phyloP scores from a whole-genome alignment of 2,797 vertebrate genomes.

The Melanotaenia boesemani region DNA sequence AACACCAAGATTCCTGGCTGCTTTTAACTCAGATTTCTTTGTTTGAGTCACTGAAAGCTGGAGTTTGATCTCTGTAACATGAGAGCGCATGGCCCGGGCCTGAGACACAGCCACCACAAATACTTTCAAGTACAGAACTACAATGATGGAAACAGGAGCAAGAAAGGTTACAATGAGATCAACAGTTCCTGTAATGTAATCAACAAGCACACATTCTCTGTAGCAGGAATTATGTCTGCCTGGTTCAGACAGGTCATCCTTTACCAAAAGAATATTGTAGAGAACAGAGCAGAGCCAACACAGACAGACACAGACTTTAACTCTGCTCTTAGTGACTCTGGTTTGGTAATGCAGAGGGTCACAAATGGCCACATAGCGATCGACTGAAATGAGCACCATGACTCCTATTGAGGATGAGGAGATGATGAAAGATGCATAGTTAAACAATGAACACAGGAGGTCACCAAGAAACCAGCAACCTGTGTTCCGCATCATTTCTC shows the following conservation, averaged over 20 bases:
- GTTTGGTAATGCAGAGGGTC: slow-evolving; percentile 40
- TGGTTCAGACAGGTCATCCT: slow-evolving; percentile 1
- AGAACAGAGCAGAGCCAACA: slow-evolving; percentile 17
- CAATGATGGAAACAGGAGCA: slow-evolving; percentile 1
- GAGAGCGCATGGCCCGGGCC: slow-evolving; percentile 31
- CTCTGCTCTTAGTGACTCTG: slow-evolving; percentile 6
- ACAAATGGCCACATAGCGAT: slow-evolving; percentile 44
- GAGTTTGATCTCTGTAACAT: neutral
- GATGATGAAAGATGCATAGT: fast-evolving
- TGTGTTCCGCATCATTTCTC: too few relatives aligned
- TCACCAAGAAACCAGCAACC: slow-evolving; percentile 48
- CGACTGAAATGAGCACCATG: slow-evolving; percentile 44
- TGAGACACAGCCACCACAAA: slow-evolving; percentile 36
- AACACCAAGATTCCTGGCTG: slow-evolving; percentile 40
- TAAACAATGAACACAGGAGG: neutral
- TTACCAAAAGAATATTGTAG: neutral
- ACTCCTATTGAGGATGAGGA: slow-evolving; percentile 11
- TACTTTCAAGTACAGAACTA: slow-evolving; percentile 13
- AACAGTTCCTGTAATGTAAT: neutral
- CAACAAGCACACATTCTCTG: slow-evolving; percentile 11
- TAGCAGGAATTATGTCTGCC: neutral
- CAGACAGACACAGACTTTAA: slow-evolving; percentile 15
- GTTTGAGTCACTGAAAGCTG: neutral
- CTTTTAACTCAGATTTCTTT: slow-evolving; percentile 42
- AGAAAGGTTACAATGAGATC: slow-evolving; percentile 15